These are phyloP conservation scores for Lagocephalus sceleratus DNA, from an alignment of 2,797 vertebrate genomes.

Conservation along the genomic window DNA sequence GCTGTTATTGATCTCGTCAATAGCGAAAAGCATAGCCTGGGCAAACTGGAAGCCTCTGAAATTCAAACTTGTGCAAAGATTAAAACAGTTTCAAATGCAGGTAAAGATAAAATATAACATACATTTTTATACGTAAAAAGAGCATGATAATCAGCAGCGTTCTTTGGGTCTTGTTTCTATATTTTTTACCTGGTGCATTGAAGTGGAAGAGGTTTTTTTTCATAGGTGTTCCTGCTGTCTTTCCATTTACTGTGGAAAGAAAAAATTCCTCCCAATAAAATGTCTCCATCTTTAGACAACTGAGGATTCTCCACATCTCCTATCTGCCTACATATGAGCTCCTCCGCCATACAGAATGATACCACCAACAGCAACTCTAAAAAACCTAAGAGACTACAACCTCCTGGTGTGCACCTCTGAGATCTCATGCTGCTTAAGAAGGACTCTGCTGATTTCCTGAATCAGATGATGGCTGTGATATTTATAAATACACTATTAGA, in stretches of 20 bases:
- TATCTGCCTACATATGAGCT: constrained; percentile 51
- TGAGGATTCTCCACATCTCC: constrained; percentile 56
- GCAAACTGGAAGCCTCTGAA: constrained; percentile 79
- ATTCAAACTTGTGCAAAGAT: constrained; percentile 63
- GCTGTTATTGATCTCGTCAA: constrained; percentile 75
- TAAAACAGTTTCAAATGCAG: constrained; percentile 7
- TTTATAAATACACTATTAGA: no score
- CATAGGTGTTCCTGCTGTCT: constrained; percentile 56
- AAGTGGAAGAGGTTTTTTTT: constrained; percentile 65
- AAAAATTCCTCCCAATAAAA: constrained; percentile 79
- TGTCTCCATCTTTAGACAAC: constrained; percentile 67
- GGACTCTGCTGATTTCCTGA: no score
- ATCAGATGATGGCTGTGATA: no score
- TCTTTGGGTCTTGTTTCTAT: not conserved
- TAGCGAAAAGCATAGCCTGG: constrained; percentile 74
- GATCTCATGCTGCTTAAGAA: no score
- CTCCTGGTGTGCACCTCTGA: no score
- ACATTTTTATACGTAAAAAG: constrained; percentile 56
- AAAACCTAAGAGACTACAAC: constrained; percentile 1
- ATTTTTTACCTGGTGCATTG: constrained; percentile 68
- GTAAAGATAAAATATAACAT: not conserved
- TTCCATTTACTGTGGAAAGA: constrained; percentile 74
- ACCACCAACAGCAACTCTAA: constrained; percentile 48
- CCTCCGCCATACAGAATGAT: constrained; percentile 59
- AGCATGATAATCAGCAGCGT: no score